phyloP scores from a whole-genome alignment of 1,140 invertebrate species.

The Mycetomoellerius zeteki region DNA sequence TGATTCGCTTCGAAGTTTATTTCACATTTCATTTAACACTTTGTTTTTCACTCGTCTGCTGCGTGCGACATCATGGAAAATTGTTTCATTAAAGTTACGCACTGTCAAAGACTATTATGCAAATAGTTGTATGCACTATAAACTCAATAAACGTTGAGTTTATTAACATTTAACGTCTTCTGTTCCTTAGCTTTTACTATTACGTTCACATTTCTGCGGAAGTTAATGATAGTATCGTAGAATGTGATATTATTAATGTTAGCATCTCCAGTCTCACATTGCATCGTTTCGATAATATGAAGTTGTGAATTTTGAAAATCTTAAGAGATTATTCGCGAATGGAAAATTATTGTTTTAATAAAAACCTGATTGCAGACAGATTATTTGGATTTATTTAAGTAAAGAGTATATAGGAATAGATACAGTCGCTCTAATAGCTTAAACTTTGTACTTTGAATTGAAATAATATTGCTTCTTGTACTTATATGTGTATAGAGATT shows the following conservation, averaged over 20 bases:
- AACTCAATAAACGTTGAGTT: slow-evolving; percentile 48
- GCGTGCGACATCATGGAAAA: slow-evolving; percentile 41
- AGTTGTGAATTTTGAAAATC: slow-evolving; percentile 10
- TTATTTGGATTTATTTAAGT: neutral
- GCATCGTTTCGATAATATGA: neutral
- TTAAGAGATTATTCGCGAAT: slow-evolving; percentile 30
- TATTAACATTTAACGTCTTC: slow-evolving; percentile 43
- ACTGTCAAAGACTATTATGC: slow-evolving; percentile 43
- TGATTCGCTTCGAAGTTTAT: slow-evolving; percentile 57
- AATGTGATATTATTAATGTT: slow-evolving; percentile 36
- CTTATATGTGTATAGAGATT: slow-evolving; percentile 11
- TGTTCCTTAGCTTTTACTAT: neutral
- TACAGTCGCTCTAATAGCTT: neutral
- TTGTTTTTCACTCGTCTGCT: slow-evolving; percentile 29
- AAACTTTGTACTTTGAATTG: slow-evolving; percentile 11
- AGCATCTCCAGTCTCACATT: too few relatives aligned
- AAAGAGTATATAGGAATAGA: too few relatives aligned
- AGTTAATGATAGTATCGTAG: slow-evolving; percentile 30
- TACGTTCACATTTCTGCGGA: slow-evolving; percentile 20
- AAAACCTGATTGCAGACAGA: slow-evolving; percentile 10
- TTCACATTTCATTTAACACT: slow-evolving; percentile 55
- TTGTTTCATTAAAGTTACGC: slow-evolving; percentile 56
- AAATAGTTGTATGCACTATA: slow-evolving; percentile 38
- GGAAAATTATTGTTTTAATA: slow-evolving; percentile 26
- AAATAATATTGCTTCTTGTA: neutral